Evolutionary conservation across 2,888 invertebrate genomes (phyloP).

Genomic region (Eretmocerus hayati): DNA sequence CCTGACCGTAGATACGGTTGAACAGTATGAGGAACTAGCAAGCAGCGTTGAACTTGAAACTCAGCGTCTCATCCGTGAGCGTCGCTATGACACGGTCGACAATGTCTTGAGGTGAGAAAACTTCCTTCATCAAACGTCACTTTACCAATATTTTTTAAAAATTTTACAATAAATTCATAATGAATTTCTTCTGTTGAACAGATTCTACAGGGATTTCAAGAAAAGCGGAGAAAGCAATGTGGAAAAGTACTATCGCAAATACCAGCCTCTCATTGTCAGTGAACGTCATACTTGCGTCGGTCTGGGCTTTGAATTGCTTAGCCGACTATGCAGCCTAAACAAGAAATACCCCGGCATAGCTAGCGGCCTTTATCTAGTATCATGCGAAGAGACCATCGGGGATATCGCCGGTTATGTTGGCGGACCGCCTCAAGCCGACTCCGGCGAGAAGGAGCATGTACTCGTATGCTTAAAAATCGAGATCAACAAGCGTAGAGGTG

Average conservation of each 20-base stretch:
- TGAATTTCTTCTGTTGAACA: conserved; percentile 50
- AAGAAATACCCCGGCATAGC: conserved; percentile 63
- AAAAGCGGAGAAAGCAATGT: conserved; percentile 58
- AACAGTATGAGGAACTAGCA: conserved; percentile 72
- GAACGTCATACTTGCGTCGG: conserved; percentile 86
- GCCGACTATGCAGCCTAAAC: conserved; percentile 47
- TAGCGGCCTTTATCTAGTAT: conserved; percentile 64
- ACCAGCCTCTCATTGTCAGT: conserved; percentile 69
- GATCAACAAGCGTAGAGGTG: conserved; percentile 67
- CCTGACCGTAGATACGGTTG: conserved; percentile 50
- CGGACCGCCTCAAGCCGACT: conserved; percentile 50
- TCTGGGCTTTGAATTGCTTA: conserved; percentile 71
- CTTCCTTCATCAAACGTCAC: neutral
- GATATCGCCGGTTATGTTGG: conserved; percentile 46
- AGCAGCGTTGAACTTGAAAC: conserved; percentile 72
- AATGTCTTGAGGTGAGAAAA: conserved; percentile 61
- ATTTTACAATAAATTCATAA: too few relatives aligned
- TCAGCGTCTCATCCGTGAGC: conserved; percentile 71
- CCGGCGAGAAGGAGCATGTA: conserved; percentile 81
- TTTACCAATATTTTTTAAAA: neutral
- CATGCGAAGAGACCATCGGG: conserved; percentile 71
- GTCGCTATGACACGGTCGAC: conserved; percentile 84
- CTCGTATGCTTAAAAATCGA: conserved; percentile 69
- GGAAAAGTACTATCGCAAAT: conserved; percentile 67
- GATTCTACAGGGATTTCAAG: conserved; percentile 54